Percentiles rank a stretch among this genome's conserved stretches.
phyloP scores from a whole-genome alignment of 1,140 invertebrate genomes.

The Diplogasteroides magnus region DNA sequence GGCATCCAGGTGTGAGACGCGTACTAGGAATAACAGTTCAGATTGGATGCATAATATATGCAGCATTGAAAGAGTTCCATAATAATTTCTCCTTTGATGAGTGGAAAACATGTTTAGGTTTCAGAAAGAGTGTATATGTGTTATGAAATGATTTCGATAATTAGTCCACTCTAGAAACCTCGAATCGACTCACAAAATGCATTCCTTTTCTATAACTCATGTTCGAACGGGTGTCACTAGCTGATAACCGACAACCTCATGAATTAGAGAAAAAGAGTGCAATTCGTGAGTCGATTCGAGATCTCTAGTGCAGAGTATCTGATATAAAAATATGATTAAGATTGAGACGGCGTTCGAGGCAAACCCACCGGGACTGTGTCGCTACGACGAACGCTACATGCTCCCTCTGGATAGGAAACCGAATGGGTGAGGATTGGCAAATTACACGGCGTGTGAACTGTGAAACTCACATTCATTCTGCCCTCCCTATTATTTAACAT shows the following conservation, averaged over 20 bases:
- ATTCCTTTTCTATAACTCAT: no score
- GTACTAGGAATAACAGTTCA: no score
- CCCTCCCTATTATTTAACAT: neutral
- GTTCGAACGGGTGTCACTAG: no score
- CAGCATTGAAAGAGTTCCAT: no score
- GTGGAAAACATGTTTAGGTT: conserved; percentile 3
- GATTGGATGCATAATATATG: no score
- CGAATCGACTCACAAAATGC: no score
- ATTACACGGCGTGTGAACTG: conserved; percentile 1
- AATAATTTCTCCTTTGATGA: no score
- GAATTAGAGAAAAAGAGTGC: no score
- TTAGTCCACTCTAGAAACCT: neutral
- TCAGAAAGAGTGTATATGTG: neutral
- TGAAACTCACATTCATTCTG: conserved; percentile 7
- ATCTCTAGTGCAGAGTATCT: no score
- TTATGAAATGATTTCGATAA: neutral
- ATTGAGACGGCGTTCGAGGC: conserved; percentile 19
- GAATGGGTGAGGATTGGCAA: neutral
- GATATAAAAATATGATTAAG: conserved; percentile 6
- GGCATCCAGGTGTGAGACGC: no score
- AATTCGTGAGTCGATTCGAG: no score
- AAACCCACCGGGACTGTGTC: conserved; percentile 38
- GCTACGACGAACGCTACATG: conserved; percentile 48
- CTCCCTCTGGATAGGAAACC: conserved; percentile 37
- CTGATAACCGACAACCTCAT: no score